phyloP scores from a whole-genome alignment of 2,888 invertebrate species.

The Celastrina argiolus region DNA sequence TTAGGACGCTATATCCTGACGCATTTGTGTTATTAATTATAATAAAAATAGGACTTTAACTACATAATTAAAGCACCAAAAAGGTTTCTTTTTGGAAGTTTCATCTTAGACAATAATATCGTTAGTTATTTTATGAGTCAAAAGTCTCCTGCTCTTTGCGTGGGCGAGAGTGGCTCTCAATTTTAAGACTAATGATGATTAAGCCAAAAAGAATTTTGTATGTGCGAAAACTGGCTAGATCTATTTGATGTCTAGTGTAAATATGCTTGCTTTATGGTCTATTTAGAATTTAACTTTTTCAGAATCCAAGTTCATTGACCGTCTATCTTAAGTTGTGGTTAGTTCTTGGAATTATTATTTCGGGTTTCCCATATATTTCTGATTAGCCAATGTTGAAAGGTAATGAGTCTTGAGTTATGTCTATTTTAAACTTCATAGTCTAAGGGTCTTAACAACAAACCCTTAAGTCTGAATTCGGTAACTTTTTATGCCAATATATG shows the following conservation, averaged over 20 bases:
- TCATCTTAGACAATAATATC: not conserved
- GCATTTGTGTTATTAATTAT: no score
- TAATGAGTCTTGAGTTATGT: no score
- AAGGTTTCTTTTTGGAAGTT: not conserved
- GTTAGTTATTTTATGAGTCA: not conserved
- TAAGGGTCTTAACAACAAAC: no score
- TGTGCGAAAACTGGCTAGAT: not conserved
- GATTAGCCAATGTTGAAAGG: no score
- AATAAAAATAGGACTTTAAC: no score
- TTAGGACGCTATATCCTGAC: no score
- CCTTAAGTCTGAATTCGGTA: no score
- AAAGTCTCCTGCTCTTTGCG: not conserved
- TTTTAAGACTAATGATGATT: not conserved
- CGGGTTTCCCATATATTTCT: not conserved
- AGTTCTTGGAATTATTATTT: not conserved
- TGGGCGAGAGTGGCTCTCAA: not conserved
- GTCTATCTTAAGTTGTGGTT: not conserved
- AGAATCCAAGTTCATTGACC: not conserved
- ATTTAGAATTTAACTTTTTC: not conserved
- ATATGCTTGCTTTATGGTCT: constrained; percentile 3
- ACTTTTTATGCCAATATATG: no score
- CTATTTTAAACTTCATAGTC: no score
- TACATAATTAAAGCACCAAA: not conserved
- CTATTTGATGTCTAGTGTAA: constrained; percentile 1
- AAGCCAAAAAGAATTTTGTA: not conserved